These are phyloP conservation scores for Lasaia peninsularis DNA, from an alignment of 1,140 invertebrate species.

Conservation along the genomic window DNA sequence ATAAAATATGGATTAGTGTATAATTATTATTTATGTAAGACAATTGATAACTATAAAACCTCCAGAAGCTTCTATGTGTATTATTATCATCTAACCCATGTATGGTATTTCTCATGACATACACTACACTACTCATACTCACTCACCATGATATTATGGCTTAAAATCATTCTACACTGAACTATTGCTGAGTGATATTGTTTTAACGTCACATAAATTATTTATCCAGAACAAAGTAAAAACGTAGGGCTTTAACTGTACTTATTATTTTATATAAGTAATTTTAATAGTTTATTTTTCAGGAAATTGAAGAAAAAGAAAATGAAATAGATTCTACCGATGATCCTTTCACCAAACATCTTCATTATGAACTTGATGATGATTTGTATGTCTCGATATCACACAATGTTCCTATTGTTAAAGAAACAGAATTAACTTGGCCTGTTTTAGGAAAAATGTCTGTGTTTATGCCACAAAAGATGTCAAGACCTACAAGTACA, in stretches of 20 bases:
- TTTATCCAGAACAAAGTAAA: not conserved
- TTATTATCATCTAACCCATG: too few relatives aligned
- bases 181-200: too few relatives aligned
- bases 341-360: conserved; percentile 83
- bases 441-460: conserved; percentile 78
- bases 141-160: too few relatives aligned
- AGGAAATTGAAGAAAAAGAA: conserved; percentile 15
- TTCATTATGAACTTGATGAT: conserved; percentile 80
- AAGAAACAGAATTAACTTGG: conserved; percentile 76
- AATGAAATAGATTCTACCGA: conserved; percentile 54
- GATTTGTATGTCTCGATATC: conserved; percentile 78
- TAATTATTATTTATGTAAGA: too few relatives aligned
- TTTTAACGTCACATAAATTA: too few relatives aligned
- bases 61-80: too few relatives aligned
- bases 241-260: not conserved
- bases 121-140: too few relatives aligned
- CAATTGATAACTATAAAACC: too few relatives aligned
- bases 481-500: conserved; percentile 45
- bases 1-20: too few relatives aligned
- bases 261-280: not conserved
- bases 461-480: conserved; percentile 79
- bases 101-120: too few relatives aligned
- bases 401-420: conserved; percentile 50
- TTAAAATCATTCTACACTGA: too few relatives aligned
- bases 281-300: not conserved